A percentile compares a stretch with the other conserved stretches of the same genome.
phyloP scores from a whole-genome alignment of 2,113 vertebrate species.

The Ameiurus melas region DNA sequence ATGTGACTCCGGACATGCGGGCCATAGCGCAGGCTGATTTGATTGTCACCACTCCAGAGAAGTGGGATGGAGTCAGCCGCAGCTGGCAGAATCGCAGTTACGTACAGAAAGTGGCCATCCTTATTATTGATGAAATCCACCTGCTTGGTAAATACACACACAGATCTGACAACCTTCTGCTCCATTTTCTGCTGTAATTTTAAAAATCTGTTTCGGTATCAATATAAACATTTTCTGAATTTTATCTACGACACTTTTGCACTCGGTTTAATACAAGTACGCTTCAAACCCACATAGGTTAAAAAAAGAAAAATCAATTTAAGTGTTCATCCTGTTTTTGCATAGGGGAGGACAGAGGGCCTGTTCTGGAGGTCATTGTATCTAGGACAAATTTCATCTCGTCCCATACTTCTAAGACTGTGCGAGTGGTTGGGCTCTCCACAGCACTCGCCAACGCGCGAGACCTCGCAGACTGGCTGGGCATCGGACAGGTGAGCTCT shows the following conservation, averaged over 20 bases:
- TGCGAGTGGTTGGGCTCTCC: conserved; percentile 94
- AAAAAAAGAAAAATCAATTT: not conserved
- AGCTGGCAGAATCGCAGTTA: conserved; percentile 98
- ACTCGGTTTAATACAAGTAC: not conserved
- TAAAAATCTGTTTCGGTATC: not conserved
- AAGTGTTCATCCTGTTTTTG: conserved; percentile 8
- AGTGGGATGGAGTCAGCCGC: conserved; percentile 96
- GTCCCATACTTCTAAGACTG: conserved; percentile 88
- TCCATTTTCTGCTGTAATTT: no score
- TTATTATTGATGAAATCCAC: conserved; percentile 99
- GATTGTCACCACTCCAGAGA: conserved; percentile 97
- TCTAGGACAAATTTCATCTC: conserved; percentile 99
- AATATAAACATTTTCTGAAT: not conserved
- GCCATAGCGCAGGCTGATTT: conserved; percentile 92
- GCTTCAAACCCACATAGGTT: not conserved
- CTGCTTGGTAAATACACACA: conserved; percentile 78
- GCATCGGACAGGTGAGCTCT: conserved; percentile 84
- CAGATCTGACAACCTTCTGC: not conserved
- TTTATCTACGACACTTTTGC: not conserved
- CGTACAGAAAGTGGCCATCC: conserved; percentile 93
- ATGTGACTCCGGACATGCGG: conserved; percentile 95
- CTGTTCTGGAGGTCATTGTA: conserved; percentile 96
- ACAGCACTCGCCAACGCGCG: conserved; percentile 96
- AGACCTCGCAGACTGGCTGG: conserved; percentile 97
- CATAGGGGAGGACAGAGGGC: conserved; percentile 94